Percentiles rank a stretch among this genome's conserved stretches.
Evolutionary conservation across 2,797 vertebrate genomes (phyloP).

Genomic region (Aplochiton taeniatus): DNA sequence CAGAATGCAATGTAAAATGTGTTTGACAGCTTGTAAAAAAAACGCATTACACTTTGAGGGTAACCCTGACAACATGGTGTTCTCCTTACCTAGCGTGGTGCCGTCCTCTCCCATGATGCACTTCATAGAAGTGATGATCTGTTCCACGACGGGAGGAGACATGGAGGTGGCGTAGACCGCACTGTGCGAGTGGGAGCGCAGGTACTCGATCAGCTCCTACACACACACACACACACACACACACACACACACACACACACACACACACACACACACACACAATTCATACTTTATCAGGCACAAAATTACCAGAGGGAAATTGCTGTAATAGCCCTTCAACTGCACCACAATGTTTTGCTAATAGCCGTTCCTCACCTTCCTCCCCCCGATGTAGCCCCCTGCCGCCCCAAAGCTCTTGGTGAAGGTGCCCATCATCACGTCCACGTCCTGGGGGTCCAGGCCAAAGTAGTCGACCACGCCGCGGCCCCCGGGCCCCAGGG

Average conservation of each 20-base stretch:
- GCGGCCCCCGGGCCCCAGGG: conserved; percentile 81
- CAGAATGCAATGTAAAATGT: too few species aligned
- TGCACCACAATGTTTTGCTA: background rate
- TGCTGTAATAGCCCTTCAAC: background rate
- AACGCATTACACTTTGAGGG: too few species aligned
- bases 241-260: background rate
- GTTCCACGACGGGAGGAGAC: conserved; percentile 85
- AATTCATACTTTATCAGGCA: background rate
- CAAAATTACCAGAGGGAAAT: background rate
- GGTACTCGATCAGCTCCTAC: conserved; percentile 88
- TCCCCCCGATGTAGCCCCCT: conserved; percentile 93
- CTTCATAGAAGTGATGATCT: conserved; percentile 93
- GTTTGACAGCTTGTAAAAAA: too few species aligned
- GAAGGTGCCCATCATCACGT: conserved; percentile 93
- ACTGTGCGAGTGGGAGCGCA: conserved; percentile 89
- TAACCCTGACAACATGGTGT: too few species aligned
- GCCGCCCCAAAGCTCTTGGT: conserved; percentile 92
- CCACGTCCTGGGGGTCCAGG: conserved; percentile 83
- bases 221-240: background rate
- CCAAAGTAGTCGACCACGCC: conserved; percentile 84
- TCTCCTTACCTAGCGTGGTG: conserved; percentile 82
- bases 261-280: conserved; percentile 2
- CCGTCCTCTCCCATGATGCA: conserved; percentile 96
- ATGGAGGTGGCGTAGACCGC: conserved; percentile 88
- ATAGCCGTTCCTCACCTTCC: conserved; percentile 78